Base-by-base conservation (phyloP, 2,888 invertebrate genomes). In the Plagodis pulveraria region DNA sequence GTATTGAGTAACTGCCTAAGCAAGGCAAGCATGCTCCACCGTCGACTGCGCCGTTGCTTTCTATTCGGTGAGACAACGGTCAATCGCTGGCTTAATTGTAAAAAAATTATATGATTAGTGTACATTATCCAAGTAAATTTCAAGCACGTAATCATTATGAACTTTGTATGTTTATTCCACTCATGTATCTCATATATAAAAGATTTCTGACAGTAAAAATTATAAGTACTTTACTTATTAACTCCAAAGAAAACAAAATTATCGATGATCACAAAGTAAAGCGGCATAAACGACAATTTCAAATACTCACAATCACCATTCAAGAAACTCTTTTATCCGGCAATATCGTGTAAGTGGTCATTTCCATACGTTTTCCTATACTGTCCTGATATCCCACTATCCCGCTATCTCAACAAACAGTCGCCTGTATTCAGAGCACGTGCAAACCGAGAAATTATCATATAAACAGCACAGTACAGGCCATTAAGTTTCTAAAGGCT, bases 401-500 rank as follows among this genome's bases (percentile, higher is more conserved):
- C 44, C 51, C 46, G 49, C 55, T 52, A 62, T 58, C 52, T 53
- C 33, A 43, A 53, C 53, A 51, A 57, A 57, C 45, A 42, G 58
- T 43, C 7, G 41, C 50, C 46, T 50, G 54, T 55, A 73, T 63
- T 72, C 72, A 69, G 67, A 58, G 67, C 81, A 77, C 78, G 81
- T 80, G 66, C 67, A 60, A 67, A 70, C 66, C 63, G 61, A 63
- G 67, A 72, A 70, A 87, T 89, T 88, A 89, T 83, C 89, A 89
- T 89, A 87, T 77, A 86, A 85, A 87, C 83, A 85, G 78, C 79
- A 63, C 71, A 72, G 70, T 75, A 83, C 83, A 81, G 70, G 70
- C 83, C 83, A 87, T 87, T 89, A 84, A 76, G 80, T 79, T 78
- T 78, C 78, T 74, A 81, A 83, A 88, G 84, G 84, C 78, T 85